Evolutionary conservation across 2,113 vertebrate species (phyloP).

Genomic region (Oceanodroma tethys): DNA sequence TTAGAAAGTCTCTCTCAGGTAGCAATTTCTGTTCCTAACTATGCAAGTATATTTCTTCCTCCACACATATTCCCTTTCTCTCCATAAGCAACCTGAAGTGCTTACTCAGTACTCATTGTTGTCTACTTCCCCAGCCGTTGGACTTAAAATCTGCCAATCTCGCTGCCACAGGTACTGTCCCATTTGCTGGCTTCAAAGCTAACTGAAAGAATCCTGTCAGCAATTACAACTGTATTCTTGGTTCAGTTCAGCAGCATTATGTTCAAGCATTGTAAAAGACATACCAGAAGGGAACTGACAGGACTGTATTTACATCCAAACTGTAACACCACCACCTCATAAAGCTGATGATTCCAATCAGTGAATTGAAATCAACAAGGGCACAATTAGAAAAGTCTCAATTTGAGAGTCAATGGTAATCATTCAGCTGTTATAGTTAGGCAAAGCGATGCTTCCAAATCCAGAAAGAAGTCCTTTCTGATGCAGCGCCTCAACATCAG

Average conservation of each 20-base stretch:
- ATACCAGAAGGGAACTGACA: not conserved
- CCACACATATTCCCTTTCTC: not conserved
- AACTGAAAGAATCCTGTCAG: not conserved
- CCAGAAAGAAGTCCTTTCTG: not conserved
- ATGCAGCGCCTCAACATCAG: not conserved
- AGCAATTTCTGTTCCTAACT: not conserved
- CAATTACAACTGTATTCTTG: not conserved
- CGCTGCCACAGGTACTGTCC: not conserved
- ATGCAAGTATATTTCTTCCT: not conserved
- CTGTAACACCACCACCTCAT: not conserved
- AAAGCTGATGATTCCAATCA: not conserved
- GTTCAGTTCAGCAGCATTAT: not conserved
- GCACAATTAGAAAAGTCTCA: not conserved
- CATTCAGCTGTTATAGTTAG: not conserved
- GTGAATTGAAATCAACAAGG: not conserved
- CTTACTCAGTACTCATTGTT: not conserved
- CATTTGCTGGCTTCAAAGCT: not conserved
- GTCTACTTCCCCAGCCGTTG: not conserved
- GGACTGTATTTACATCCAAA: not conserved
- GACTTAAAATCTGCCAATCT: not conserved
- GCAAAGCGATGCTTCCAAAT: not conserved
- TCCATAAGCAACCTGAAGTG: not conserved
- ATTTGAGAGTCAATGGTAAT: not conserved
- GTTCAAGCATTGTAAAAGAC: not conserved
- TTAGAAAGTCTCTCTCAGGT: not conserved